Conservation (phyloP, 2,113 vertebrate genomes). For the Vulpes ferrilata region DNA sequence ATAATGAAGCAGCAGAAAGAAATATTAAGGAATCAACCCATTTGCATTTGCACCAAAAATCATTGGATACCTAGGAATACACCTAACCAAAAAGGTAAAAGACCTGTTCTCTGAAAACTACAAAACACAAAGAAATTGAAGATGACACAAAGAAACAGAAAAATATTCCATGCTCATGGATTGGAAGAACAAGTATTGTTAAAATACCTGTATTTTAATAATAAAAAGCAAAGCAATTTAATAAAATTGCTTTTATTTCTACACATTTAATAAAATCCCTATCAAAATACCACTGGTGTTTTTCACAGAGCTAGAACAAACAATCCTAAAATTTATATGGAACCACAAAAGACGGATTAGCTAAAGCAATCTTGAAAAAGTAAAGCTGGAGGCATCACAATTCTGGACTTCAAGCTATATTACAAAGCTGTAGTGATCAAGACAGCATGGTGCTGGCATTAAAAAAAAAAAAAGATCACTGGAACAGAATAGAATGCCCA, state of each 20-base stretch:
- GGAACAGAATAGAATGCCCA: background rate
- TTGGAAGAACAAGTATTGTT: background rate
- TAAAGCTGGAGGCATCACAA: too few species aligned
- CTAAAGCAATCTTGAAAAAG: background rate
- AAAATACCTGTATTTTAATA: too few species aligned
- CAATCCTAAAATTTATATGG: background rate
- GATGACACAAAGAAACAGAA: background rate
- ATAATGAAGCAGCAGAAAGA: background rate
- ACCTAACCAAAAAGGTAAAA: background rate
- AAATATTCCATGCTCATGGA: background rate
- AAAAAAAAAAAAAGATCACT: background rate
- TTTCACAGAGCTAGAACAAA: background rate
- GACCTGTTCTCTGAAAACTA: background rate
- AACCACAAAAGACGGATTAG: background rate
- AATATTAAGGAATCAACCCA: background rate
- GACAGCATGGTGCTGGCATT: too few species aligned
- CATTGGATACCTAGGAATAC: background rate
- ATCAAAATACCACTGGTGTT: background rate
- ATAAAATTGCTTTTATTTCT: background rate
- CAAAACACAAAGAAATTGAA: background rate
- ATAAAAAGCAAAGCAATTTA: background rate
- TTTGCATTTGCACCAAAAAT: background rate
- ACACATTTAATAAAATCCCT: background rate
- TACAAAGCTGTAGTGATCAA: too few species aligned
- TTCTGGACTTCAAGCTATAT: too few species aligned